Evolutionary conservation across 2,797 vertebrate species (phyloP), one percentile per base, ranked within the genome.

Genomic region (Oreonectes daqikongensis): DNA sequence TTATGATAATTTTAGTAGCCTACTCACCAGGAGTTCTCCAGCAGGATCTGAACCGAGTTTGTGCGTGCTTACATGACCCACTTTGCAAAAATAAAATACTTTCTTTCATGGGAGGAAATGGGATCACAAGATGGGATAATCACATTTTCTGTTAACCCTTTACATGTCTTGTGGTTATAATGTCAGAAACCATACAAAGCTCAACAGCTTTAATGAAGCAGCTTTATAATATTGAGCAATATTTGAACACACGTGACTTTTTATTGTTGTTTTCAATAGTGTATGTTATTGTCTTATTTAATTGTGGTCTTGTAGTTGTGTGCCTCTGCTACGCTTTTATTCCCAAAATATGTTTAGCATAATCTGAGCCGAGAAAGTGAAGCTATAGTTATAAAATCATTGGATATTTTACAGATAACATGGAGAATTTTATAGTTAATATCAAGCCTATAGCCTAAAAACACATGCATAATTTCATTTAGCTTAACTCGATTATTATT

Each of bases 121-220:
- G 83, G 86, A 90, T 93, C 93, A 94, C 93, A 93, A 93, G 92
- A 90, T 82, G 81, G 78, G 88, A 92, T 93, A 92, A 93, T 91
- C 89, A 88, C 87, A 88, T 87, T 90, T 82, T 48, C 72, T 78
- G 53, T 87, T 76, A 88, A 88, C 87, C 86, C 83, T 86, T 82
- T 81, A 75, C 71, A 30, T 9, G 10, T 26, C 53, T 55, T 17
- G 28, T 50, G 63, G 32, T 40, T 55, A n/a, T 22, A 26, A 15
- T 22, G 42, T 60, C 32, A 46, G 11, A 64, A 35, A 53, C 44
- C 4, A 0, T 6, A 5, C 17, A 69, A 74, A 63, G 72, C 79
- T 74, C 76, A 81, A 8, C 22, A 59, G 30, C 15, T 70, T 69
- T 60, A 3, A 38, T 69, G 3, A 69, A 69, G 38, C 20, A 60